A percentile compares a stretch with the other conserved stretches of the same genome.
These are phyloP conservation scores for Saccostrea cuccullata DNA, from an alignment of 1,140 invertebrate genomes.

Conservation along the genomic window DNA sequence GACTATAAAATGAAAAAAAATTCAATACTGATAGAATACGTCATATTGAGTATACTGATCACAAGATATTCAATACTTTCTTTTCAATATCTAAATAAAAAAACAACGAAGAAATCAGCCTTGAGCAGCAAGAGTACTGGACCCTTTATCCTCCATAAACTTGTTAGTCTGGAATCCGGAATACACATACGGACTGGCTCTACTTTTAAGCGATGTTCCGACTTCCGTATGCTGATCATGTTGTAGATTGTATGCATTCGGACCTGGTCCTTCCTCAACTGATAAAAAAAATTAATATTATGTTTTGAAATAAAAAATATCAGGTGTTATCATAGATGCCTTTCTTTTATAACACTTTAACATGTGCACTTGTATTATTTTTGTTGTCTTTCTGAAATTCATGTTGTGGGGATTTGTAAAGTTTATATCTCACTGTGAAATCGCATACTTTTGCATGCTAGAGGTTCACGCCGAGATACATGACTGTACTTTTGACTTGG, in stretches of 20 bases:
- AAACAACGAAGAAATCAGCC: background rate
- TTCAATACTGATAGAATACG: background rate
- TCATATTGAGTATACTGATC: background rate
- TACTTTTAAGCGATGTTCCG: slow-evolving; percentile 55
- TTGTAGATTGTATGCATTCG: slow-evolving; percentile 56
- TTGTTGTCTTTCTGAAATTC: no score
- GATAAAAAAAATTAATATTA: background rate
- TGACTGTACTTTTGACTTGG: no score
- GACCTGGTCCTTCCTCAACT: slow-evolving; percentile 51
- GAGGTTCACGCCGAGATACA: no score
- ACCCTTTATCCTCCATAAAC: slow-evolving; percentile 41
- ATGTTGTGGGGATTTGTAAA: no score
- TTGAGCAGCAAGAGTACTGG: background rate
- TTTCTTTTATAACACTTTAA: no score
- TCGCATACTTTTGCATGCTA: no score
- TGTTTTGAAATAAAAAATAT: no score
- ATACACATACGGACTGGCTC: slow-evolving; percentile 64
- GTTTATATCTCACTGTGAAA: no score
- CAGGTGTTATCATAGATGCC: no score
- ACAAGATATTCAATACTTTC: background rate
- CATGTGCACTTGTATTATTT: no score
- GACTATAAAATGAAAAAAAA: no score
- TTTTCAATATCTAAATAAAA: no score
- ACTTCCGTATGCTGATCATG: slow-evolving; percentile 17
- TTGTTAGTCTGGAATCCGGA: slow-evolving; percentile 63